Conservation (phyloP, 2,888 invertebrate species). For the Lamellibrachia columna region DNA sequence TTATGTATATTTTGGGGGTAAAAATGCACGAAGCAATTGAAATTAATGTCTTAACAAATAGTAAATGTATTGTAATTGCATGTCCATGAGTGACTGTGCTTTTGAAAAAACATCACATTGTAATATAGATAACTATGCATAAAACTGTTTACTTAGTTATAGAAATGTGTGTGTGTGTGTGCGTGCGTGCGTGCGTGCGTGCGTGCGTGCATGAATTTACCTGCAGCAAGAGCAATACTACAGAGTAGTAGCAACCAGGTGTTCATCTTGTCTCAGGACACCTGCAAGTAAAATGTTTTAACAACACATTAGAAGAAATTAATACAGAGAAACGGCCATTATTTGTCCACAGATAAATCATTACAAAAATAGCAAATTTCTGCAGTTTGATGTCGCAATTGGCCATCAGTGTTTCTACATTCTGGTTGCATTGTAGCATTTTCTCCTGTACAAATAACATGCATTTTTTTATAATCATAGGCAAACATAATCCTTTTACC, state of each 20-base stretch:
- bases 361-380: neutral
- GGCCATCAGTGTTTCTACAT: neutral
- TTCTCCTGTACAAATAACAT: neutral
- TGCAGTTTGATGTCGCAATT: neutral
- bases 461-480: neutral
- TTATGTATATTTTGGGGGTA: too few relatives aligned
- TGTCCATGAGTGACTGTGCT: too few relatives aligned
- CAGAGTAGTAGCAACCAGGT: neutral
- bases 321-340: neutral
- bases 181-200: too few relatives aligned
- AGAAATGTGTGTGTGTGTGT: too few relatives aligned
- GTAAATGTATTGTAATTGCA: too few relatives aligned
- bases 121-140: too few relatives aligned
- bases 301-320: neutral
- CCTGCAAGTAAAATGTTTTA: neutral
- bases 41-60: too few relatives aligned
- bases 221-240: neutral
- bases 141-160: too few relatives aligned
- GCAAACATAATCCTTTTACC: neutral
- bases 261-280: neutral
- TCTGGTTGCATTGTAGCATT: neutral
- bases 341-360: neutral
- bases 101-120: too few relatives aligned
- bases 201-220: neutral
- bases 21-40: too few relatives aligned